Conservation (phyloP, 2,797 vertebrate genomes). For the Eospalax fontanierii region DNA sequence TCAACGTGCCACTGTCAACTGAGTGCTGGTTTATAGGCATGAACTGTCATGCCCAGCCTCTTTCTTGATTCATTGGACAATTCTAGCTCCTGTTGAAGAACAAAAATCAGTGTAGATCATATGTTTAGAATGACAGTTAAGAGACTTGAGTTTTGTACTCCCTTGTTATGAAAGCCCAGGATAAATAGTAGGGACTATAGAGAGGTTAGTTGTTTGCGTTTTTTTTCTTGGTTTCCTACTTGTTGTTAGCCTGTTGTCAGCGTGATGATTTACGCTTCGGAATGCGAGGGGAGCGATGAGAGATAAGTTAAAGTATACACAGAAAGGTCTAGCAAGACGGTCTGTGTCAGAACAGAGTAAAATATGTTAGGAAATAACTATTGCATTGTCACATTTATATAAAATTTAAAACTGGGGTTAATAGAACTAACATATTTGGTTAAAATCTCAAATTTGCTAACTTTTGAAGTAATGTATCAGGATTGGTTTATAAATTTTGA, state of each 20-base stretch:
- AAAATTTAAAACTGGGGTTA: constrained; percentile 43
- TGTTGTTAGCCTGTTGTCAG: neutral
- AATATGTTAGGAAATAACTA: neutral
- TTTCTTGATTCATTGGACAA: constrained; percentile 43
- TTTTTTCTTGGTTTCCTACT: neutral
- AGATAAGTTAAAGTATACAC: neutral
- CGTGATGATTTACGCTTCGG: neutral
- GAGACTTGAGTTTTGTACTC: constrained; percentile 8
- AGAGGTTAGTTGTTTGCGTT: neutral
- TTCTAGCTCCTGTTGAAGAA: constrained; percentile 39
- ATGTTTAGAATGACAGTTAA: neutral
- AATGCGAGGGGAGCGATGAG: neutral
- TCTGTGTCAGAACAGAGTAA: neutral
- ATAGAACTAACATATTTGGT: neutral
- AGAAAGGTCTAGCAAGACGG: neutral
- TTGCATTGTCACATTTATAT: constrained; percentile 28
- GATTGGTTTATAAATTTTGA: neutral
- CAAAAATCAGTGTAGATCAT: neutral
- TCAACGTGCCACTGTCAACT: neutral
- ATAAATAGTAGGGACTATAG: neutral
- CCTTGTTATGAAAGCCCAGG: constrained; percentile 15
- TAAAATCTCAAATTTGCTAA: constrained; percentile 55
- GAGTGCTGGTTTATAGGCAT: neutral
- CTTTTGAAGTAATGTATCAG: constrained; percentile 11
- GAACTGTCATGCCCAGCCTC: neutral